Percentiles rank a stretch among this genome's conserved stretches.
Conservation (phyloP, 1,140 invertebrate species). For the Lucilia sericata region DNA sequence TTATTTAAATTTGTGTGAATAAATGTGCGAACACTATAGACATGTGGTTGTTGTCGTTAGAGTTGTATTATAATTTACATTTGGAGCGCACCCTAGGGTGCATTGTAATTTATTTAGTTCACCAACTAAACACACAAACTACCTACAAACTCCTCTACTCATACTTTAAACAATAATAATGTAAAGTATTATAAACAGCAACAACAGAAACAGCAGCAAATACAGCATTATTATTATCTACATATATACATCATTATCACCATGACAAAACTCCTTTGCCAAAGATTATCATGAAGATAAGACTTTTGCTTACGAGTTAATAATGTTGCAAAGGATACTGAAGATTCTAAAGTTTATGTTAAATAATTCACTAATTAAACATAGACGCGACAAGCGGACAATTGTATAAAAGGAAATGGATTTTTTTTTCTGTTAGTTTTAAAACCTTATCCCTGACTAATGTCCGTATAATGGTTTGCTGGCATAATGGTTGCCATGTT, state of each 20-base stretch:
- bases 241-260: not conserved
- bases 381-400: not conserved
- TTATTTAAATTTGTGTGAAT: not conserved
- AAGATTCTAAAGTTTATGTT: not conserved
- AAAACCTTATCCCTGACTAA: too few relatives aligned
- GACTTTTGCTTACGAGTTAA: not conserved
- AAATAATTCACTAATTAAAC: not conserved
- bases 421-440: too few relatives aligned
- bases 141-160: not conserved
- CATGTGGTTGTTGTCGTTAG: not conserved
- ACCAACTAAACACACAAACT: not conserved
- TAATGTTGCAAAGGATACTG: not conserved
- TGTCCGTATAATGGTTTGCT: not conserved
- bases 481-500: not conserved
- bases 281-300: not conserved
- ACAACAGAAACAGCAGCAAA: not conserved
- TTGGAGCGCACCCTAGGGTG: conserved; percentile 35
- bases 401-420: not conserved
- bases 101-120: conserved; percentile 43
- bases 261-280: not conserved
- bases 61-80: conserved; percentile 39
- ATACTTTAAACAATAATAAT: not conserved
- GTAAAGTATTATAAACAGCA: not conserved
- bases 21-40: not conserved
- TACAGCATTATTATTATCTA: not conserved